phyloP scores from a whole-genome alignment of 2,113 vertebrate genomes.

The Gopherus flavomarginatus region DNA sequence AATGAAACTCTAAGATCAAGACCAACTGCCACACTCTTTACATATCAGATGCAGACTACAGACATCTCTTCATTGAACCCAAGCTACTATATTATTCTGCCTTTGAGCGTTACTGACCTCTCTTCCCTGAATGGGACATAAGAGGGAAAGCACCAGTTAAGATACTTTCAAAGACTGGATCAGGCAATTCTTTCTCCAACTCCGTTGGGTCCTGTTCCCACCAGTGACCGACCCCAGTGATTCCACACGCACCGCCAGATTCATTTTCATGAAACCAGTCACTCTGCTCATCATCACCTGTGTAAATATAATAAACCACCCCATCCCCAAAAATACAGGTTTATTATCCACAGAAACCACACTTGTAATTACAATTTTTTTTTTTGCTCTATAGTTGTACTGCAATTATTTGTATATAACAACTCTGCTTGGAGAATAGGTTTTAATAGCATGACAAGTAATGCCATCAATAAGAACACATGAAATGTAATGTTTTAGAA shows the following conservation, averaged over 20 bases:
- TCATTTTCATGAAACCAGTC: conserved; percentile 98
- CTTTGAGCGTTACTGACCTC: conserved; percentile 83
- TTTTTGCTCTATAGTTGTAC: conserved; percentile 23
- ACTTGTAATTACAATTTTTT: not conserved
- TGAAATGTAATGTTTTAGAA: conserved; percentile 70
- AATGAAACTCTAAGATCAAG: not conserved
- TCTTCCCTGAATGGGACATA: conserved; percentile 87
- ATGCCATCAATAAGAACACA: conserved; percentile 47
- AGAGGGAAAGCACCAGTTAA: conserved; percentile 94
- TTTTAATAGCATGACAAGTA: conserved; percentile 34
- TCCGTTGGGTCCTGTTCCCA: conserved; percentile 90
- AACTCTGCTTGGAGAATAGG: conserved; percentile 37
- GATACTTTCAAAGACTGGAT: conserved; percentile 95
- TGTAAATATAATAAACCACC: not conserved
- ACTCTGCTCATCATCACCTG: conserved; percentile 97
- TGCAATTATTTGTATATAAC: conserved; percentile 28
- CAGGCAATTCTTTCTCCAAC: conserved; percentile 87
- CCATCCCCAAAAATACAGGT: not conserved
- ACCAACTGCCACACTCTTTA: conserved; percentile 21
- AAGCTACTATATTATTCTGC: not conserved
- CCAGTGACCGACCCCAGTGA: conserved; percentile 93
- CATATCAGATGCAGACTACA: conserved; percentile 15
- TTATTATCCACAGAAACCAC: conserved; percentile 22
- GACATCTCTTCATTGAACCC: not conserved
- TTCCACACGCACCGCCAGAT: conserved; percentile 91